phyloP scores from a whole-genome alignment of 2,888 invertebrate genomes.

The Phengaris alcon region DNA sequence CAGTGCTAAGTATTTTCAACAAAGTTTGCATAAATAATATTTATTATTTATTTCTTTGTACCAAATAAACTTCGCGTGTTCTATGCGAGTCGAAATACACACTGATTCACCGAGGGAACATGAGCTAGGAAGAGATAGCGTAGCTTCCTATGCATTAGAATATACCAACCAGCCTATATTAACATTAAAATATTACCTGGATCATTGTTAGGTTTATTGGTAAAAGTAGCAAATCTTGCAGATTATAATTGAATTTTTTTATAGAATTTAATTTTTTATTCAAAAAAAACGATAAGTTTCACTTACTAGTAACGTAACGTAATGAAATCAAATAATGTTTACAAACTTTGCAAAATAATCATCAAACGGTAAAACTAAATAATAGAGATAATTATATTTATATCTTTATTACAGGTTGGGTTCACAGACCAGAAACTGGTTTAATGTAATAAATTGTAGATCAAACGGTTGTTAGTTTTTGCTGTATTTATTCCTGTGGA shows the following conservation, averaged over 20 bases:
- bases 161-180: too few species aligned
- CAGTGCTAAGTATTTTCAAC: background rate
- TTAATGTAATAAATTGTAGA: constrained; percentile 26
- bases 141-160: background rate
- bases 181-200: too few species aligned
- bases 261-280: too few species aligned
- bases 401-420: constrained; percentile 20
- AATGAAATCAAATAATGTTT: background rate
- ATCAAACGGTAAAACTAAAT: constrained; percentile 1
- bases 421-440: constrained; percentile 16
- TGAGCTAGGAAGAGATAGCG: background rate
- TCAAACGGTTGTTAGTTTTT: constrained; percentile 28
- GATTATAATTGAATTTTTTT: too few species aligned
- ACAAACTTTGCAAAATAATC: background rate
- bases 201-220: too few species aligned
- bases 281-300: background rate
- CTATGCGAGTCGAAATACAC: background rate
- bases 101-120: background rate
- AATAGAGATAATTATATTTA: constrained; percentile 14
- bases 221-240: too few species aligned
- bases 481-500: constrained; percentile 14
- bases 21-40: background rate
- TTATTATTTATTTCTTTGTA: too few species aligned
- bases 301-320: too few species aligned
- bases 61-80: background rate